These are phyloP conservation scores for Epinotia brunnichana DNA, from an alignment of 2,888 invertebrate genomes.

Conservation along the genomic window DNA sequence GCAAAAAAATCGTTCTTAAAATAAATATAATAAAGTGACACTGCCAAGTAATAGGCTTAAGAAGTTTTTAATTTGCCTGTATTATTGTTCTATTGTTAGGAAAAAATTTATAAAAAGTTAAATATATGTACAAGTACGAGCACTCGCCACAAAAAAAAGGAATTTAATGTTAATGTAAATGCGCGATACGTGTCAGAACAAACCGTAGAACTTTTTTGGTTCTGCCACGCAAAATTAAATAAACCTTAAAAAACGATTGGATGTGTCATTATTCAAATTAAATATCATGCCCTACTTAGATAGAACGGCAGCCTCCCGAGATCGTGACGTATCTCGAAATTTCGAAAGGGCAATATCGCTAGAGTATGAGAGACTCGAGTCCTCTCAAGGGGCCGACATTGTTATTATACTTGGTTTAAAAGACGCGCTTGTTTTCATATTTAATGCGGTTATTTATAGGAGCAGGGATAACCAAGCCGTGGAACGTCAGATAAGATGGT, in stretches of 20 bases:
- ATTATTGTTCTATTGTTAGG: too few species aligned
- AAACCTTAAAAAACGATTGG: background rate
- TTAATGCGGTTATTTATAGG: constrained; percentile 31
- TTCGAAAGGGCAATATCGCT: constrained; percentile 38
- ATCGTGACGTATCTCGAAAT: constrained; percentile 41
- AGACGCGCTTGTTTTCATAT: constrained; percentile 33
- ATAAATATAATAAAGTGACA: too few species aligned
- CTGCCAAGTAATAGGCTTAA: too few species aligned
- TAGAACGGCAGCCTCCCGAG: constrained; percentile 21
- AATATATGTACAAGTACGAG: too few species aligned
- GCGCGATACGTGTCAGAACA: too few species aligned
- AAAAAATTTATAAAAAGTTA: too few species aligned
- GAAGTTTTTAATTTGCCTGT: too few species aligned
- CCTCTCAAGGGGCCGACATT: constrained; percentile 33
- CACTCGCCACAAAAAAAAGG: too few species aligned
- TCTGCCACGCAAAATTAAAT: constrained; percentile 6
- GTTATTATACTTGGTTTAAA: constrained; percentile 41
- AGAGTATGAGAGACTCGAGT: constrained; percentile 30
- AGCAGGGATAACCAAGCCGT: background rate
- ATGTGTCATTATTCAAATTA: constrained; percentile 7
- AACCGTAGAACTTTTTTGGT: background rate
- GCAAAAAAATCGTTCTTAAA: too few species aligned
- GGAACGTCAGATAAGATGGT: background rate
- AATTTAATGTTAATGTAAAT: too few species aligned
- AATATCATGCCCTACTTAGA: constrained; percentile 1